phyloP scores from a whole-genome alignment of 2,888 invertebrate species.

The Latheticus oryzae region DNA sequence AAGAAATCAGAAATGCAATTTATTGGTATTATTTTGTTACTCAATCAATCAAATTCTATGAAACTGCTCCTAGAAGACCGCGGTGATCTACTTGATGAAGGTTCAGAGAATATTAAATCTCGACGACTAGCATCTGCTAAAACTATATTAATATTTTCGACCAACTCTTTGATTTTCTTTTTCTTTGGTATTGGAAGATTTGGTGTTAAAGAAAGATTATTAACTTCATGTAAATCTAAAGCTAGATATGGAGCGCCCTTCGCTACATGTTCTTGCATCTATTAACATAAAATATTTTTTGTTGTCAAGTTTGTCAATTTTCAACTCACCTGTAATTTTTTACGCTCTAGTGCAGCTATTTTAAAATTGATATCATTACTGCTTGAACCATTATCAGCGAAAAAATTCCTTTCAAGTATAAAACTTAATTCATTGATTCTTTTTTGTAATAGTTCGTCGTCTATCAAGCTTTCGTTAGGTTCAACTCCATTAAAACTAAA shows the following conservation, averaged over 20 bases:
- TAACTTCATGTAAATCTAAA: slow-evolving; percentile 67
- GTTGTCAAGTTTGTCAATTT: neutral
- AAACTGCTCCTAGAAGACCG: slow-evolving; percentile 60
- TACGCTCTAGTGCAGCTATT: slow-evolving; percentile 64
- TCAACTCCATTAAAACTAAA: slow-evolving; percentile 24
- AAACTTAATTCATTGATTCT: slow-evolving; percentile 45
- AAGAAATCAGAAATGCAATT: no score
- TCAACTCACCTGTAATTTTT: slow-evolving; percentile 60
- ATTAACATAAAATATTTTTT: slow-evolving; percentile 43
- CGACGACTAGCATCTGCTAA: slow-evolving; percentile 55
- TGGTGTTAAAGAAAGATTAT: slow-evolving; percentile 63
- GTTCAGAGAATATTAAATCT: slow-evolving; percentile 58
- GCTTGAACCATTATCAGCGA: slow-evolving; percentile 66
- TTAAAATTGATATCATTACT: slow-evolving; percentile 68
- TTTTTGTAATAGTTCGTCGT: slow-evolving; percentile 15
- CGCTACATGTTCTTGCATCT: slow-evolving; percentile 69
- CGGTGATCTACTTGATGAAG: slow-evolving; percentile 56
- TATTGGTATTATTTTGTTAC: no score
- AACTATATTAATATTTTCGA: slow-evolving; percentile 54
- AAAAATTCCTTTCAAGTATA: slow-evolving; percentile 52
- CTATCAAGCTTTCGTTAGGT: slow-evolving; percentile 13
- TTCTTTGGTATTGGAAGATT: slow-evolving; percentile 59
- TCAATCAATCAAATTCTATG: slow-evolving; percentile 56
- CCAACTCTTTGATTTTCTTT: slow-evolving; percentile 51
- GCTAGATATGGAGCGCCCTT: slow-evolving; percentile 72